phyloP scores from a whole-genome alignment of 2,888 invertebrate genomes.

The Ormyrus thymus region DNA sequence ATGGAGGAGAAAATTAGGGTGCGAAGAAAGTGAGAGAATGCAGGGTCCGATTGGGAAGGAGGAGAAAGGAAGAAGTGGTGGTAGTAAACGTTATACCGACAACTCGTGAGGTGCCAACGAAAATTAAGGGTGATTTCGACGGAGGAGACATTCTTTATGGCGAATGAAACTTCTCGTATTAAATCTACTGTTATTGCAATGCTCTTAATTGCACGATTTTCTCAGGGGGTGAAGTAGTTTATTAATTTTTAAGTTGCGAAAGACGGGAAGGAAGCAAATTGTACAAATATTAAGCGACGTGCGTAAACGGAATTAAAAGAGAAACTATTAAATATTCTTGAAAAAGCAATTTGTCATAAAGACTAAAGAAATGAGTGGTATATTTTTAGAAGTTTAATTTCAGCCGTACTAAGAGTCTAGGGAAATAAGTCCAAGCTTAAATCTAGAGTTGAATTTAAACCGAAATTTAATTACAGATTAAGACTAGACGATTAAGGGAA shows the following conservation, averaged over 20 bases:
- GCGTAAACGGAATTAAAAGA: slow-evolving; percentile 7
- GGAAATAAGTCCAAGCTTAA: slow-evolving; percentile 46
- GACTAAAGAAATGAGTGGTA: slow-evolving; percentile 15
- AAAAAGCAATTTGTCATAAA: slow-evolving; percentile 15
- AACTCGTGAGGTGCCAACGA: slow-evolving; percentile 8
- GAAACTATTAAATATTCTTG: not conserved
- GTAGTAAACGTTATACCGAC: not conserved
- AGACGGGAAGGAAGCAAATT: too few species aligned
- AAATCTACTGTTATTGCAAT: too few species aligned
- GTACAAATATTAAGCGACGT: not conserved
- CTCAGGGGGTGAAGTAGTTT: too few species aligned
- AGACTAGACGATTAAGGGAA: slow-evolving; percentile 28
- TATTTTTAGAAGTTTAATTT: slow-evolving; percentile 28
- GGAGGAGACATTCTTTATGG: slow-evolving; percentile 42
- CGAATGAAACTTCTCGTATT: not conserved
- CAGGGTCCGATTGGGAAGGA: not conserved
- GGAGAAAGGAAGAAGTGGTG: not conserved
- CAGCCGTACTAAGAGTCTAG: slow-evolving; percentile 26
- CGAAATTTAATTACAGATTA: slow-evolving; percentile 47
- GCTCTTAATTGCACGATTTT: too few species aligned
- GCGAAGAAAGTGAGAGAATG: slow-evolving; percentile 11
- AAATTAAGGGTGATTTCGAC: slow-evolving; percentile 31
- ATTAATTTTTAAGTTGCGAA: too few species aligned
- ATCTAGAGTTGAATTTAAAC: slow-evolving; percentile 41
- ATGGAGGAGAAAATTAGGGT: slow-evolving; percentile 50